Evolutionary conservation across 2,888 invertebrate species (phyloP).

Genomic region (Polymixis flavicincta): DNA sequence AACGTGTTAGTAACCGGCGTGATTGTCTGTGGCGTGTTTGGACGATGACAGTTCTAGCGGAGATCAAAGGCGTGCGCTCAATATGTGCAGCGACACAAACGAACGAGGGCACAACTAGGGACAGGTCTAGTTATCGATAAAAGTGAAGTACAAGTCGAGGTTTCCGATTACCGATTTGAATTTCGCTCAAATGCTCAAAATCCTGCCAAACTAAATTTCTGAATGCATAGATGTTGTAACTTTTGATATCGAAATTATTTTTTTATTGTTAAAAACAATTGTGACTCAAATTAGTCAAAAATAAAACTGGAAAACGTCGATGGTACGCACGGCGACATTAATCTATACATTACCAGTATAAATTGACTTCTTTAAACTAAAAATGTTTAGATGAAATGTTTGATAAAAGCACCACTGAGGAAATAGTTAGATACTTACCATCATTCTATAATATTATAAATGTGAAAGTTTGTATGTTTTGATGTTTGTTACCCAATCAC

Average conservation of each 20-base stretch:
- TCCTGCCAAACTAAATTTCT: background rate
- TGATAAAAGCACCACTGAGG: background rate
- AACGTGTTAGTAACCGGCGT: slow-evolving; percentile 14
- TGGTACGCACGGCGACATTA: no score
- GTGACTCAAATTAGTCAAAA: background rate
- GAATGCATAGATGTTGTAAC: no score
- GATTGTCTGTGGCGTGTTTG: slow-evolving; percentile 45
- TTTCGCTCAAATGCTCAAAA: background rate
- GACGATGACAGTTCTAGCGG: slow-evolving; percentile 38
- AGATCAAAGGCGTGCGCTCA: slow-evolving; percentile 79
- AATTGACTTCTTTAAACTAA: no score
- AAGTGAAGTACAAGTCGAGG: background rate
- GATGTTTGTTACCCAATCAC: no score
- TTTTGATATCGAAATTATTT: background rate
- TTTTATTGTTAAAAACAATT: background rate
- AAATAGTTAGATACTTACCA: background rate
- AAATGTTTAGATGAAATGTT: no score
- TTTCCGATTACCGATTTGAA: background rate
- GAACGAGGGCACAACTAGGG: slow-evolving; percentile 28
- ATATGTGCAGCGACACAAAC: slow-evolving; percentile 72
- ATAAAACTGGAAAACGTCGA: background rate
- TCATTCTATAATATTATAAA: no score
- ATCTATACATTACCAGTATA: no score
- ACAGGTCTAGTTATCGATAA: slow-evolving; percentile 33
- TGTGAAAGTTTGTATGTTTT: no score